Percentiles rank a stretch among this genome's conserved stretches.
Evolutionary conservation across 2,797 vertebrate species (phyloP).

Genomic region (Buceros bicornis): DNA sequence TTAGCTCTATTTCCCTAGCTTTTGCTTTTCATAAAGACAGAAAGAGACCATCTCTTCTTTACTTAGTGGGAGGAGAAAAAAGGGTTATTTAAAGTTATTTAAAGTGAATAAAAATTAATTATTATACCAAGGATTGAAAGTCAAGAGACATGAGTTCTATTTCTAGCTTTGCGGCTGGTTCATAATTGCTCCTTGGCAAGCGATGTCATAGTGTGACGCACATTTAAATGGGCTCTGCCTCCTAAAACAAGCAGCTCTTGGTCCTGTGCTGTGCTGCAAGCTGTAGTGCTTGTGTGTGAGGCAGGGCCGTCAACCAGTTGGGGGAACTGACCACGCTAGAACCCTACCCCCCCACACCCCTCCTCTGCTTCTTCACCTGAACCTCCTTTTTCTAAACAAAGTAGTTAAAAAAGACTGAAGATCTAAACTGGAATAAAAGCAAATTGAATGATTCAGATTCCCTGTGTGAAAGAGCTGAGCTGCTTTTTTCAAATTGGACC

Average conservation of each 20-base stretch:
- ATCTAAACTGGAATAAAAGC: background rate
- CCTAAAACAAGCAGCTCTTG: background rate
- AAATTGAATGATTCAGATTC: background rate
- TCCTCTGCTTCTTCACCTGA: background rate
- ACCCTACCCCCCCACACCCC: background rate
- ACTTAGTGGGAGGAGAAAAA: background rate
- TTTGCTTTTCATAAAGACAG: background rate
- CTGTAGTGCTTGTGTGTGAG: background rate
- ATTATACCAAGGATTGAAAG: background rate
- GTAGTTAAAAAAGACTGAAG: background rate
- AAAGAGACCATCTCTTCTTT: background rate
- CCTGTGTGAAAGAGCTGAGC: background rate
- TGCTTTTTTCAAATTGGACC: slow-evolving; percentile 6
- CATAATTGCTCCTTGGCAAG: slow-evolving; percentile 35
- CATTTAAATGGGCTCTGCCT: background rate
- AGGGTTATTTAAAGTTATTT: background rate
- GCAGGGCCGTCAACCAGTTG: background rate
- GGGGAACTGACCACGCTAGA: background rate
- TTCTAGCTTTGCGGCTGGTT: slow-evolving; percentile 46
- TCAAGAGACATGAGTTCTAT: slow-evolving; percentile 17
- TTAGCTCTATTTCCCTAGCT: background rate
- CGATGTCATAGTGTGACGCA: background rate
- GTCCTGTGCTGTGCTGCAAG: background rate
- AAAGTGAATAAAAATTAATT: slow-evolving; percentile 31
- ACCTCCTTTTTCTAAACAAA: background rate